Percentiles rank a stretch among this genome's conserved stretches.
Conservation (phyloP, 2,113 vertebrate species). For the Poecile atricapillus region DNA sequence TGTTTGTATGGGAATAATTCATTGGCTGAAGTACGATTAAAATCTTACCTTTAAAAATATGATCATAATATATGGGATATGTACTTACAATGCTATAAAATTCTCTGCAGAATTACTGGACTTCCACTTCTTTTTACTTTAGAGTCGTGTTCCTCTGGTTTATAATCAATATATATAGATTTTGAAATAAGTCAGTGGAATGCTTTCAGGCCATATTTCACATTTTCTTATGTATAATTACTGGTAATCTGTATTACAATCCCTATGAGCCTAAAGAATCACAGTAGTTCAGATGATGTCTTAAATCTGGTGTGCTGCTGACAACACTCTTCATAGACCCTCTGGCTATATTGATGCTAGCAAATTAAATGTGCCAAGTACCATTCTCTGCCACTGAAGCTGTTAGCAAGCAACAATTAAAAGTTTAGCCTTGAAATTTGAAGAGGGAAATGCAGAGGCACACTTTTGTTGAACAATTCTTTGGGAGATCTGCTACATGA, state of each 20-base stretch:
- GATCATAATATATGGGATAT: not conserved
- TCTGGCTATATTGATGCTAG: not conserved
- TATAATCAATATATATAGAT: not conserved
- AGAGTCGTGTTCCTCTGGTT: not conserved
- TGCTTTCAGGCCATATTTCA: not conserved
- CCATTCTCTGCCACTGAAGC: not conserved
- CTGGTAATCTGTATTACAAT: not conserved
- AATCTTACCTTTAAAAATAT: not conserved
- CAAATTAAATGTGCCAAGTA: not conserved
- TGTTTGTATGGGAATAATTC: not conserved
- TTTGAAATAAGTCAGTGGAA: not conserved
- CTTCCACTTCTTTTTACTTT: not conserved
- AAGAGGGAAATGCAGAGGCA: rapidly evolving
- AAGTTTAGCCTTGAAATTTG: not conserved
- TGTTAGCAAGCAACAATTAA: not conserved
- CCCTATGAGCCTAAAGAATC: not conserved
- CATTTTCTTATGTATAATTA: not conserved
- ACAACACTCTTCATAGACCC: not conserved
- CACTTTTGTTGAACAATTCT: not conserved
- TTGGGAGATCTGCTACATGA: not conserved
- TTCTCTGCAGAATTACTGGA: not conserved
- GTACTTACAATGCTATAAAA: not conserved
- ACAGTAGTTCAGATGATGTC: not conserved
- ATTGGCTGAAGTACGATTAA: not conserved
- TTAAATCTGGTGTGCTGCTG: not conserved